These are phyloP conservation scores for Drosophila trichaetosa DNA, from an alignment of 2,888 invertebrate species.

Conservation along the genomic window DNA sequence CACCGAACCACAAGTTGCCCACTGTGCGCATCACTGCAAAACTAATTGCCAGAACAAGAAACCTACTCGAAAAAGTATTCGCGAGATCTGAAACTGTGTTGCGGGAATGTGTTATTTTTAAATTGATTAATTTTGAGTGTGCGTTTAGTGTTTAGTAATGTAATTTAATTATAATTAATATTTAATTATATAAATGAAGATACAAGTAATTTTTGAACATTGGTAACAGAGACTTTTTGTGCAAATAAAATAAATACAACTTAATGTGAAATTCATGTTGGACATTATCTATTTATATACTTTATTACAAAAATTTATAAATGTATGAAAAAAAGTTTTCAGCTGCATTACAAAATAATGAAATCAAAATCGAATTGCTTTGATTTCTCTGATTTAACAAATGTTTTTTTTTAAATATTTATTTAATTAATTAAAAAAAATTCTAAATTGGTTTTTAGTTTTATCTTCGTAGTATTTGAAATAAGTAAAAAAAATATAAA, in stretches of 20 bases:
- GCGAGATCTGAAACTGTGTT: conserved; percentile 40
- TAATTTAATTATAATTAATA: conserved; percentile 23
- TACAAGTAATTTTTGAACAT: background rate
- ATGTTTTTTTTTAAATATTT: background rate
- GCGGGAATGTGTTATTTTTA: conserved; percentile 1
- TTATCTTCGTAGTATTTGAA: background rate
- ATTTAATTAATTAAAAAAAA: background rate
- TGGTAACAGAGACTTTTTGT: background rate
- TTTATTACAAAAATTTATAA: background rate
- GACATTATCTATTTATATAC: background rate
- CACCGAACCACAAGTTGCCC: conserved; percentile 82
- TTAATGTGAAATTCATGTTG: background rate
- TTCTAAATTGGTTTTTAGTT: background rate
- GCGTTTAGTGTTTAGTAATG: conserved; percentile 29
- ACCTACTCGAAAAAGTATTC: conserved; percentile 25
- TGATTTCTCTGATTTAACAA: background rate
- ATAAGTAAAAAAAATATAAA: background rate
- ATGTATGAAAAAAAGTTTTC: background rate
- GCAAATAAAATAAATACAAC: background rate
- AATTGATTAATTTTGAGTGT: conserved; percentile 24
- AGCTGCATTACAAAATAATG: background rate
- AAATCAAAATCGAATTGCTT: background rate
- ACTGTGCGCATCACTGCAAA: conserved; percentile 63
- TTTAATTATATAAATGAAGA: background rate
- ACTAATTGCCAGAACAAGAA: conserved; percentile 21